These are phyloP conservation scores for Rynchops niger DNA, from an alignment of 2,113 vertebrate genomes.

Conservation along the genomic window DNA sequence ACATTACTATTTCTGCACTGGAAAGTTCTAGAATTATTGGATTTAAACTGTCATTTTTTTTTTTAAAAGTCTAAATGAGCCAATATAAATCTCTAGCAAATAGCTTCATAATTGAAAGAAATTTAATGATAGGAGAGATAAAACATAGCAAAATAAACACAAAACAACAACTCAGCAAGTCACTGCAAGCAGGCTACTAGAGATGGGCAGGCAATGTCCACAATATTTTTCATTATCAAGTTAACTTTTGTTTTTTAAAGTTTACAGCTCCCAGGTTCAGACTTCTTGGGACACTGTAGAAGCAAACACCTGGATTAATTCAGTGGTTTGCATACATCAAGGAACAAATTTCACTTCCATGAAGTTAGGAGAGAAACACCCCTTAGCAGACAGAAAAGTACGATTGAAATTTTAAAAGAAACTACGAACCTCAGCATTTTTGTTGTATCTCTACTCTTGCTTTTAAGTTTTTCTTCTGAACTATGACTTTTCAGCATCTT, in stretches of 20 bases:
- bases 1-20: not conserved
- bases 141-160: not conserved
- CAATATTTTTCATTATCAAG: not conserved
- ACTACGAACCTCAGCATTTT: not conserved
- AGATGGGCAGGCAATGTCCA: not conserved
- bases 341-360: not conserved
- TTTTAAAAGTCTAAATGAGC: not conserved
- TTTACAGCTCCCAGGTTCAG: not conserved
- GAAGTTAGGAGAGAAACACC: not conserved
- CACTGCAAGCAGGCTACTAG: not conserved
- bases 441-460: no score
- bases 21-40: not conserved
- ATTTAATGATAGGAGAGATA: not conserved
- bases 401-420: not conserved
- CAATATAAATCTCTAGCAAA: not conserved
- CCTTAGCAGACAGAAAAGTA: not conserved
- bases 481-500: not conserved
- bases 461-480: not conserved
- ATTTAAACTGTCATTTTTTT: not conserved
- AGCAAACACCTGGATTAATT: not conserved
- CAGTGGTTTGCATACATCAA: not conserved
- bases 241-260: not conserved
- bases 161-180: not conserved
- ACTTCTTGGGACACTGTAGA: not conserved
- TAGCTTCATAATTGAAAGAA: not conserved